These are phyloP conservation scores for Buathra laborator DNA, from an alignment of 2,888 invertebrate genomes.

Conservation along the genomic window DNA sequence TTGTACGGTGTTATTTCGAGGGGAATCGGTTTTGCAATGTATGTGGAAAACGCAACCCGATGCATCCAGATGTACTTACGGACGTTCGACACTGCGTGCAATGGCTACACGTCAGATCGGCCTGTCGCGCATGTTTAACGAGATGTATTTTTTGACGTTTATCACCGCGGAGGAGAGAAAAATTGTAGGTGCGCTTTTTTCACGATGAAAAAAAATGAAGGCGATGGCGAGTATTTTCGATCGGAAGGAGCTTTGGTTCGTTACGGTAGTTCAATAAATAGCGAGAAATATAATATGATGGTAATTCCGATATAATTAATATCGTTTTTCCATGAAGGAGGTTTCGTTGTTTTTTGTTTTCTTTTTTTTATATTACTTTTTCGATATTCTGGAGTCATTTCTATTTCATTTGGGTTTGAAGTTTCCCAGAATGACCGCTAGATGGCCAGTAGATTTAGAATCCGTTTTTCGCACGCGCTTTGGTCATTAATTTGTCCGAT, in stretches of 20 bases:
- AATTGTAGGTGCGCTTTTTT: conserved; percentile 33
- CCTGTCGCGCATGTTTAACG: conserved; percentile 36
- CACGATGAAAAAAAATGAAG: neutral
- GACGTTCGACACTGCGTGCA: conserved; percentile 55
- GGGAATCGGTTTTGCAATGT: conserved; percentile 24
- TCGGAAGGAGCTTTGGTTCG: neutral
- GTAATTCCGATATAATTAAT: too few relatives aligned
- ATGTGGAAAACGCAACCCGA: conserved; percentile 24
- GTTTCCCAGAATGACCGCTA: neutral
- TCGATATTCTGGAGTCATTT: too few relatives aligned
- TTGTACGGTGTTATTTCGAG: conserved; percentile 8
- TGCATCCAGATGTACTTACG: conserved; percentile 54
- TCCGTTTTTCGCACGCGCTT: too few relatives aligned
- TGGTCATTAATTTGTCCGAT: too few relatives aligned
- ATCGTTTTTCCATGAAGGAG: too few relatives aligned
- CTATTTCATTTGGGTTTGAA: neutral
- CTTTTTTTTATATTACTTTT: too few relatives aligned
- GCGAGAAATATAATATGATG: too few relatives aligned
- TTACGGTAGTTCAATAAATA: neutral
- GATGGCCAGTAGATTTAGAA: neutral
- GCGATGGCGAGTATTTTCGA: neutral
- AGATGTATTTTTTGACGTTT: conserved; percentile 53
- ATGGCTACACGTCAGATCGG: conserved; percentile 46
- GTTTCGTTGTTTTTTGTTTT: too few relatives aligned
- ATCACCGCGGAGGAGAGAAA: conserved; percentile 32